These are phyloP conservation scores for Tiphia femorata DNA, from an alignment of 2,888 invertebrate genomes.

Conservation along the genomic window DNA sequence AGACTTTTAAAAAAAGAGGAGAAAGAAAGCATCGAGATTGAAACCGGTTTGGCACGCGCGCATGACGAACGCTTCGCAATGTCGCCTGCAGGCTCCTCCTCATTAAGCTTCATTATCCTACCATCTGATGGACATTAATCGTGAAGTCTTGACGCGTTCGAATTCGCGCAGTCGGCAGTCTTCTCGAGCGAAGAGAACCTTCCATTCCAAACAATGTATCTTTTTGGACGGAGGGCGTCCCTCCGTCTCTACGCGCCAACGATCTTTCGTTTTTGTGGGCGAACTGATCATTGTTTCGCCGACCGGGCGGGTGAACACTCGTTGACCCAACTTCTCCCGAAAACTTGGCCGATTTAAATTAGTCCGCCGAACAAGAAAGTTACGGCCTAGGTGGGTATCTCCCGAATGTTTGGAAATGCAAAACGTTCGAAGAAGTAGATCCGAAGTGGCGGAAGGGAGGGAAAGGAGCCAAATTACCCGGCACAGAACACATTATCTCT, in stretches of 20 bases:
- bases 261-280: too few relatives aligned
- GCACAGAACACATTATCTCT: constrained; percentile 66
- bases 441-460: constrained; percentile 27
- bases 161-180: too few relatives aligned
- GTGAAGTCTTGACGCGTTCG: too few relatives aligned
- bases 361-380: too few relatives aligned
- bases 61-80: constrained; percentile 34
- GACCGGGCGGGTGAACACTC: too few relatives aligned
- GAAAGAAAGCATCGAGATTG: constrained; percentile 15
- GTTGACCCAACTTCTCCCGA: too few relatives aligned
- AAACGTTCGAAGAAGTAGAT: constrained; percentile 25
- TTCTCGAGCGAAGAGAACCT: too few relatives aligned
- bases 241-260: too few relatives aligned
- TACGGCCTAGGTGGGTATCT: neutral
- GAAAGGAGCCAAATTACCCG: constrained; percentile 63
- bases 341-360: too few relatives aligned
- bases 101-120: constrained; percentile 46
- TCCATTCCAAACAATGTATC: constrained; percentile 2
- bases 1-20: constrained; percentile 21
- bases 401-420: constrained; percentile 26
- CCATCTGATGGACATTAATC: constrained; percentile 33
- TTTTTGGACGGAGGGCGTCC: too few relatives aligned
- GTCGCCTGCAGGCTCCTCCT: constrained; percentile 36
- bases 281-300: too few relatives aligned
- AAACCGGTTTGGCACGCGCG: constrained; percentile 55